These are phyloP conservation scores for Drosophila pseudotakahashii DNA, from an alignment of 2,888 invertebrate genomes.

Conservation along the genomic window DNA sequence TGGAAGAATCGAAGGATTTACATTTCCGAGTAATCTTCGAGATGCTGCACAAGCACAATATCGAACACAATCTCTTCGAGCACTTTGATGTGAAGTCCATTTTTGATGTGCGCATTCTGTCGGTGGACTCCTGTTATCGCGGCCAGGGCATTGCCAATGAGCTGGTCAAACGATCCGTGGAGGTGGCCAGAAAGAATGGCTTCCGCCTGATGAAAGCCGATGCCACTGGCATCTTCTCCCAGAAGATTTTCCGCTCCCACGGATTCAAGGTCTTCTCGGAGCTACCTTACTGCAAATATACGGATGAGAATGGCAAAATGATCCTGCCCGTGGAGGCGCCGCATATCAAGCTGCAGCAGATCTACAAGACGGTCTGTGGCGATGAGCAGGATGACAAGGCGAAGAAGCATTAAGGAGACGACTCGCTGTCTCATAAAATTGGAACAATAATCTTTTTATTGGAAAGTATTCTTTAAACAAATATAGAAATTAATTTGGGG, in stretches of 20 bases:
- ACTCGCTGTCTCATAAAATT: neutral
- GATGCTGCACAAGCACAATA: conserved; percentile 89
- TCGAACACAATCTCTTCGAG: conserved; percentile 88
- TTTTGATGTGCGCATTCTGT: conserved; percentile 92
- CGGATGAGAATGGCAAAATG: conserved; percentile 86
- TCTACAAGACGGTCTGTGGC: conserved; percentile 83
- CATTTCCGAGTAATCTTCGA: conserved; percentile 92
- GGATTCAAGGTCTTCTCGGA: conserved; percentile 88
- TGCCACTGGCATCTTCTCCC: conserved; percentile 92
- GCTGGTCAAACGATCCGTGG: conserved; percentile 88
- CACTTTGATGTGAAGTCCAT: conserved; percentile 88
- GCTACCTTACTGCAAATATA: conserved; percentile 89
- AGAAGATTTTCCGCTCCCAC: conserved; percentile 89
- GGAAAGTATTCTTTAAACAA: conserved; percentile 14
- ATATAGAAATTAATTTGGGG: neutral
- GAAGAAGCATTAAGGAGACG: neutral
- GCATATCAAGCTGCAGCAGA: conserved; percentile 89
- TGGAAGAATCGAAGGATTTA: conserved; percentile 87
- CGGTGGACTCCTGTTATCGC: conserved; percentile 88
- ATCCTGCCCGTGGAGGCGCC: conserved; percentile 87
- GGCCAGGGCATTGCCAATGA: conserved; percentile 91
- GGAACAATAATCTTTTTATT: conserved; percentile 42
- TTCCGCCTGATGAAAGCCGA: conserved; percentile 91
- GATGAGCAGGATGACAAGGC: conserved; percentile 16
- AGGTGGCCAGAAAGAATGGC: conserved; percentile 87